These are phyloP conservation scores for Tetranychus piercei DNA, from an alignment of 2,888 invertebrate genomes.

Conservation along the genomic window DNA sequence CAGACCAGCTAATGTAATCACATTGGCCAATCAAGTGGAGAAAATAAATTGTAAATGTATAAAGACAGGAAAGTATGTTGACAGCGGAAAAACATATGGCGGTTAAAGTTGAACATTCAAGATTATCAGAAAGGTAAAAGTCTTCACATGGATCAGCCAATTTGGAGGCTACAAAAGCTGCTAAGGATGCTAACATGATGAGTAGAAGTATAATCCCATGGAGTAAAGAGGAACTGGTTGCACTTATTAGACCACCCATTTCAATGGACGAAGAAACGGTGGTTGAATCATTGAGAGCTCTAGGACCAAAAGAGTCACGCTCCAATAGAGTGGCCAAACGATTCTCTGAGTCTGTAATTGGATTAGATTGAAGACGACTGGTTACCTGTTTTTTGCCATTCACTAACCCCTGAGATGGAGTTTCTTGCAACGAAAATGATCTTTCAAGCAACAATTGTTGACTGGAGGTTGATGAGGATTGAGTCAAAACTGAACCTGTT, in stretches of 20 bases:
- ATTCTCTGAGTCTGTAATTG: neutral
- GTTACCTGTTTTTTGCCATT: neutral
- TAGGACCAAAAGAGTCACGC: neutral
- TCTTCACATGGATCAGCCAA: constrained; percentile 18
- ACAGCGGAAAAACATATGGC: constrained; percentile 15
- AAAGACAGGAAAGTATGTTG: constrained; percentile 19
- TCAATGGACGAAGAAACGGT: neutral
- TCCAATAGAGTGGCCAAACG: neutral
- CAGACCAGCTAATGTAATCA: constrained; percentile 16
- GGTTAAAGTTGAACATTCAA: constrained; percentile 7
- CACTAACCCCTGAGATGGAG: neutral
- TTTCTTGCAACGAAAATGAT: neutral
- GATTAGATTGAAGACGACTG: neutral
- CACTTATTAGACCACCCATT: constrained; percentile 15
- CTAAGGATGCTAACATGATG: constrained; percentile 20
- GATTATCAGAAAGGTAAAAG: neutral
- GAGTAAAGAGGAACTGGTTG: constrained; percentile 17
- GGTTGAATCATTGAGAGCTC: neutral
- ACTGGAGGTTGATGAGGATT: neutral
- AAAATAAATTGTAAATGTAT: constrained; percentile 21
- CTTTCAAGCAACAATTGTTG: neutral
- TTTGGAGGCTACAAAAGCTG: constrained; percentile 21
- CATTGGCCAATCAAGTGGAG: constrained; percentile 22
- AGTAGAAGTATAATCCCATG: constrained; percentile 20
- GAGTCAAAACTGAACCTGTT: neutral